A percentile compares a stretch with the other conserved stretches of the same genome.
Conservation (phyloP, 2,113 vertebrate genomes). For the Rhagologus leucostigma region DNA sequence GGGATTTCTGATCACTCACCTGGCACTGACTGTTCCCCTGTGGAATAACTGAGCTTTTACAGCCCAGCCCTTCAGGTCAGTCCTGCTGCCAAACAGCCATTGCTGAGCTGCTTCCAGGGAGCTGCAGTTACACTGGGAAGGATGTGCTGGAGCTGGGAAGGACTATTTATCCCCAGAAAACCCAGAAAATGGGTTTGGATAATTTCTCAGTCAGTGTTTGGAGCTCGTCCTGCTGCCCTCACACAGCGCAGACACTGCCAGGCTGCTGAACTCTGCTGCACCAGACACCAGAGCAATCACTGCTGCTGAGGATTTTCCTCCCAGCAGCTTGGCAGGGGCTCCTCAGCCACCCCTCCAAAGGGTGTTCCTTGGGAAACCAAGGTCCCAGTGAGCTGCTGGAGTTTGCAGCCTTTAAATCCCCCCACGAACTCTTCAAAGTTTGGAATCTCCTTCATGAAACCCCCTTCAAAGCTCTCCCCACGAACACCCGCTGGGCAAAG, state of each 20-base stretch:
- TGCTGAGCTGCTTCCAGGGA: background rate
- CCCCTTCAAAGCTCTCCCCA: background rate
- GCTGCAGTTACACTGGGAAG: background rate
- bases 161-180: background rate
- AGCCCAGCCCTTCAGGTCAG: background rate
- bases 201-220: background rate
- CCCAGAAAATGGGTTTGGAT: background rate
- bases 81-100: background rate
- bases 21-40: background rate
- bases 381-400: background rate
- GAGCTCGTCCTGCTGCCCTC: background rate
- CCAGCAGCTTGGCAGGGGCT: background rate
- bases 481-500: background rate
- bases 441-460: no score
- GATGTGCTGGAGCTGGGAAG: background rate
- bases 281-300: background rate
- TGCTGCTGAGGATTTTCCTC: background rate
- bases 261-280: background rate
- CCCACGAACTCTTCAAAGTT: no score
- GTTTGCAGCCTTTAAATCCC: background rate
- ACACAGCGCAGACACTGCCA: background rate
- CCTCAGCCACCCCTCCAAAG: background rate
- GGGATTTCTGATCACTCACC: background rate
- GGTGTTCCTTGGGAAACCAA: background rate
- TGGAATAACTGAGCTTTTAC: background rate